Conservation (phyloP, 2,888 invertebrate genomes). For the Athalia rosae region DNA sequence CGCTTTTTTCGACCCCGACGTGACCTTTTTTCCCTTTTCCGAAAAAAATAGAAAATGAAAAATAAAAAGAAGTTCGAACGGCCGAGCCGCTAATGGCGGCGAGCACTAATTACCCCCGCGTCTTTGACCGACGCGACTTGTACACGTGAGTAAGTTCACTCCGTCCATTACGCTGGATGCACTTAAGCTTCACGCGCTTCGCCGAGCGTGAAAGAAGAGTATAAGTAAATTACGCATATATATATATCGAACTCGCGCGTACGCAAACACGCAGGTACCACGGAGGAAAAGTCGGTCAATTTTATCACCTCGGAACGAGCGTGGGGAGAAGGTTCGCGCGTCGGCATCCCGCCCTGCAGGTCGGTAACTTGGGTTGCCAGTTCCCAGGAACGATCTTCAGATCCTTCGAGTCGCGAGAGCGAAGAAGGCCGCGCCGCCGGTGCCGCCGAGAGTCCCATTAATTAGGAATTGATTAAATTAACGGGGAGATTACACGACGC, state of each 20-base stretch:
- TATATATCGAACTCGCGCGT: not conserved
- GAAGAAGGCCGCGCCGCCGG: not conserved
- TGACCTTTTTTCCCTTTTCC: no score
- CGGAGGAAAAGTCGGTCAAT: not conserved
- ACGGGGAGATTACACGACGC: constrained; percentile 43
- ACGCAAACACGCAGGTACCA: not conserved
- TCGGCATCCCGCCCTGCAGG: constrained; percentile 7
- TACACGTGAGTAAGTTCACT: no score
- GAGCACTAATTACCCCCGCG: not conserved
- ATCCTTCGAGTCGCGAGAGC: not conserved
- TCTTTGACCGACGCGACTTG: not conserved
- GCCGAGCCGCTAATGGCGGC: no score
- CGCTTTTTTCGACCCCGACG: no score
- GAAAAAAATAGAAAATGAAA: no score
- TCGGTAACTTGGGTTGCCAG: constrained; percentile 7
- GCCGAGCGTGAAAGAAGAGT: constrained; percentile 16
- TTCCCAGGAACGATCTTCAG: constrained; percentile 19
- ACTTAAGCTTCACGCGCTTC: not conserved
- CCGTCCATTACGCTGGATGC: no score
- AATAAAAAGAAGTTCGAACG: no score
- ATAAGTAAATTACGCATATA: not conserved
- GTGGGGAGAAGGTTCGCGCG: no score
- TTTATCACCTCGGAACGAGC: not conserved
- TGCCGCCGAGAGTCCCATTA: constrained; percentile 13
- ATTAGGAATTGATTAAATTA: constrained; percentile 43